A percentile compares a stretch with the other conserved stretches of the same genome.
Evolutionary conservation across 2,113 vertebrate species (phyloP).

Genomic region (Diphyllodes magnificus): DNA sequence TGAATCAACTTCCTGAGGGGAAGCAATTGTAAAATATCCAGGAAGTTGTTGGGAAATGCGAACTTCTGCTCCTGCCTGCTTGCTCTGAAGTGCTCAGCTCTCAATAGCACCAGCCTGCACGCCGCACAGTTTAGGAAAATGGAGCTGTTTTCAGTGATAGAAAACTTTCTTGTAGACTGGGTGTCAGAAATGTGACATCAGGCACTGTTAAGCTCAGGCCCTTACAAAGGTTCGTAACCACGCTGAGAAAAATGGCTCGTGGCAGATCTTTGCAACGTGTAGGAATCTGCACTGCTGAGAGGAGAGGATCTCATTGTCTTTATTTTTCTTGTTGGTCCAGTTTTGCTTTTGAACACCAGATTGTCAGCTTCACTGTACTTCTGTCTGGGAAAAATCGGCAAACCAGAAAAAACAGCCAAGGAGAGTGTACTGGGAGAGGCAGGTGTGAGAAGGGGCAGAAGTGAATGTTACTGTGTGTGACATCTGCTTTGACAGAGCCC

Average conservation of each 20-base stretch:
- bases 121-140: neutral
- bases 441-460: neutral
- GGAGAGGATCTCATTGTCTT: neutral
- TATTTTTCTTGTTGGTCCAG: neutral
- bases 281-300: neutral
- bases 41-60: constrained; percentile 74
- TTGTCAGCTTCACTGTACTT: neutral
- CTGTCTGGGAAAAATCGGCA: neutral
- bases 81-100: neutral
- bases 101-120: neutral
- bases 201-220: neutral
- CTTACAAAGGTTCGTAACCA: neutral
- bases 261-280: neutral
- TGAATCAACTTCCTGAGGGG: constrained; percentile 75
- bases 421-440: neutral
- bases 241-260: accelerated
- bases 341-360: neutral
- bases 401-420: neutral
- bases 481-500: neutral
- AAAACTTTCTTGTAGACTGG: neutral
- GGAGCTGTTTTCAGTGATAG: neutral
- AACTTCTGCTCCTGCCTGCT: constrained; percentile 50
- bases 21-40: constrained; percentile 76
- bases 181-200: neutral
- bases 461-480: neutral